Conservation (phyloP, 2,797 vertebrate genomes). For the Mycteria americana region DNA sequence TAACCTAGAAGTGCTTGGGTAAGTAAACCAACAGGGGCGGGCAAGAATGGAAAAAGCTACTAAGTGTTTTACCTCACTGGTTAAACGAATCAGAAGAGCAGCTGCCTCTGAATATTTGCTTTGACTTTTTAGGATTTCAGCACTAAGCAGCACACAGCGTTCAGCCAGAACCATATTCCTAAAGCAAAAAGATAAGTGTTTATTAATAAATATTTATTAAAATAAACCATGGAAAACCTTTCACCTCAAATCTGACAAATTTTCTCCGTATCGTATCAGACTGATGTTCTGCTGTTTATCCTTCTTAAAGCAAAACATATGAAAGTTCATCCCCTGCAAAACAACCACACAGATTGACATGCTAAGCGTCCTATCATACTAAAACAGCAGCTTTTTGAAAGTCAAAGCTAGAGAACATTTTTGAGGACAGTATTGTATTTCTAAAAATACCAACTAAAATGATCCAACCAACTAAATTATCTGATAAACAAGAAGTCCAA, state of each 20-base stretch:
- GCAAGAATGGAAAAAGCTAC: not conserved
- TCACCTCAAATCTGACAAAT: not conserved
- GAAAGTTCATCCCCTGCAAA: not conserved
- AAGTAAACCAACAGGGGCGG: not conserved
- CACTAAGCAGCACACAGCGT: constrained; percentile 92
- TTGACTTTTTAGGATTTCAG: constrained; percentile 97
- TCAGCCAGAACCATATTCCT: constrained; percentile 96
- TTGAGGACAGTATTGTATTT: not conserved
- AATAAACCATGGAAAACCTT: not conserved
- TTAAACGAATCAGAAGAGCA: constrained; percentile 94
- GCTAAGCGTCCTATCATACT: not conserved
- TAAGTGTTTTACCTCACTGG: constrained; percentile 86
- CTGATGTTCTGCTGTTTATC: not conserved
- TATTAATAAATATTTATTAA: not conserved
- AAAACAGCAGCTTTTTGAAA: not conserved
- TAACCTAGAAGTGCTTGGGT: not conserved
- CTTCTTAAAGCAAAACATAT: not conserved
- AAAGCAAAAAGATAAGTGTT: constrained; percentile 29
- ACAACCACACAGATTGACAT: not conserved
- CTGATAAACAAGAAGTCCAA: not conserved
- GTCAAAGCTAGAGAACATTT: not conserved
- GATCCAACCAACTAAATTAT: not conserved
- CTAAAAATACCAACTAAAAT: not conserved
- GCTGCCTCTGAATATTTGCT: constrained; percentile 94
- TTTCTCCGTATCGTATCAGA: not conserved